Evolutionary conservation across 1,140 invertebrate species (phyloP), one percentile per base, ranked within the genome.

Genomic region (Anadara kagoshimensis): DNA sequence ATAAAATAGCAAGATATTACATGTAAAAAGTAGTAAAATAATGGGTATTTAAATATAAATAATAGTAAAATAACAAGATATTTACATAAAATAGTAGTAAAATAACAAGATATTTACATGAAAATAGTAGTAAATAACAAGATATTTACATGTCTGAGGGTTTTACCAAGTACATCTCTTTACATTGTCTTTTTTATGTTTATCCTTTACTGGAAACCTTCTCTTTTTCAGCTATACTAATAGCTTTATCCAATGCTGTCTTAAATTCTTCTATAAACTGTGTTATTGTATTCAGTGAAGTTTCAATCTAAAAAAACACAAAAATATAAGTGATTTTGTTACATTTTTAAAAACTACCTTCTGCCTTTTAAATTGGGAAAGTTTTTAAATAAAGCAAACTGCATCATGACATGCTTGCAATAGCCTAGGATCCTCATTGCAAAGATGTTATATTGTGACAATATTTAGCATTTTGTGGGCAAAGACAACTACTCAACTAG

Each of bases 231-330:
- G 73, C 70, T 16, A 75, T 87, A 73, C 87, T 88, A 57, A 92
- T 91, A 43, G 92, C 91, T 80, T 90, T 89, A 82, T 92, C 90
- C 41, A 92, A 80, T 20, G 90, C 90, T 51, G 86, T 84, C 82
- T 92, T 91, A 14, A 90, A 87, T 75, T 92, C 90, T n/a, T 87
- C 86, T 24, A 90, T 84, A 73, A 92, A 84, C 29, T 84, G 81
- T 36, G 89, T 91, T 63, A 92, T 75, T 16, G 87, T 90, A 72
- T 92, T 90, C 29, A 92, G 83, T 22, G 91, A 90, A 29, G 83
- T 86, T 83, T 92, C 91, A 75, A 92, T 90, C 91, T 89, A 69
- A 43, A 73, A 73, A 24, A 36, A 58, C 24, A 49, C 10, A 4
- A 59, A 18, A 54, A n/a, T n/a, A n/a, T n/a, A n/a, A n/a, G n/a